Percentiles rank a stretch among this genome's conserved stretches.
Evolutionary conservation across 1,140 invertebrate genomes (phyloP).

Genomic region (Drosophila repleta): DNA sequence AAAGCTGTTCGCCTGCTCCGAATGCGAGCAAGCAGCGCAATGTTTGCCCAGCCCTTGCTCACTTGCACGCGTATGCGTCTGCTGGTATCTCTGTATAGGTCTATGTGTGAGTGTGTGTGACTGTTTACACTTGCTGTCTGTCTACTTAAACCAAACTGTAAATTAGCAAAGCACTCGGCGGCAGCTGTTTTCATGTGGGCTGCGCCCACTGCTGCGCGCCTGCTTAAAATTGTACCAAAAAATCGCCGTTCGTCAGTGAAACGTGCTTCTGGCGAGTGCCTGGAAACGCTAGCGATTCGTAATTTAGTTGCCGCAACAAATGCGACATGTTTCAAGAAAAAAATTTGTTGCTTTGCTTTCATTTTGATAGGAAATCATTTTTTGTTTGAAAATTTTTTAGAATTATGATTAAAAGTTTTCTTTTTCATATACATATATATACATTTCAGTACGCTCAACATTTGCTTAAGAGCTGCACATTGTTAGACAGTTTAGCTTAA

Average conservation of each 20-base stretch:
- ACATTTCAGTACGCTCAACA: too few relatives aligned
- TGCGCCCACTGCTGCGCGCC: constrained; percentile 46
- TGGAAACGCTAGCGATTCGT: constrained; percentile 40
- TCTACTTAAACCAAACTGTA: constrained; percentile 3
- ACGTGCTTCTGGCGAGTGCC: constrained; percentile 35
- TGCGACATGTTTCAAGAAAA: too few relatives aligned
- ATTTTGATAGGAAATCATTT: too few relatives aligned
- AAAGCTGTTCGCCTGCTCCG: constrained; percentile 61
- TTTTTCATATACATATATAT: too few relatives aligned
- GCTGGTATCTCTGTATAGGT: not conserved
- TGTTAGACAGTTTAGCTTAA: too few relatives aligned
- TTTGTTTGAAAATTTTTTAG: too few relatives aligned
- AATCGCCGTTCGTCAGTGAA: constrained; percentile 67
- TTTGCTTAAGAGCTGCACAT: too few relatives aligned
- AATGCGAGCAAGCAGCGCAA: constrained; percentile 73
- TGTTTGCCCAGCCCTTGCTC: constrained; percentile 72
- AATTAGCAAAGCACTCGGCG: constrained; percentile 6
- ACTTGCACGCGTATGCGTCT: not conserved
- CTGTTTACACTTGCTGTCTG: not conserved
- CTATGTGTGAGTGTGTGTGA: not conserved
- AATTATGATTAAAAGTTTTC: too few relatives aligned
- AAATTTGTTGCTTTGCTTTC: not conserved
- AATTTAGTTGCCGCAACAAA: constrained; percentile 1
- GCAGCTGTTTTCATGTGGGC: not conserved
- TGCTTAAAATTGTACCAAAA: constrained; percentile 68